Evolutionary conservation across 2,888 invertebrate genomes (phyloP).

Genomic region (Sympetrum striolatum): DNA sequence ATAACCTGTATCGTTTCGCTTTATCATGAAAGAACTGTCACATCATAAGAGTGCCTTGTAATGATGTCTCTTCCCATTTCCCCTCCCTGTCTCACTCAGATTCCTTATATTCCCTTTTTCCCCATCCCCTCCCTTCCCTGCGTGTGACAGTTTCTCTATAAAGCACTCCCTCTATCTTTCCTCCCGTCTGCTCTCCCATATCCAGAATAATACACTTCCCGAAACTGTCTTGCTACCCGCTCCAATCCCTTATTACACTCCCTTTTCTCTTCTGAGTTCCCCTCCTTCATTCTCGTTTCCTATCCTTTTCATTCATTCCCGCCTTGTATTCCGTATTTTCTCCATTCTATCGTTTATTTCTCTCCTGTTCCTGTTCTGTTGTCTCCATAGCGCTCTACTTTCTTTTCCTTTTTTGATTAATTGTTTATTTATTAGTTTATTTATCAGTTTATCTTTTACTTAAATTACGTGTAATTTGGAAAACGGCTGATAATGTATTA

Average conservation of each 20-base stretch:
- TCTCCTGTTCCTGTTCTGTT: neutral
- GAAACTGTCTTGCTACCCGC: neutral
- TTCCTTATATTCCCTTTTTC: neutral
- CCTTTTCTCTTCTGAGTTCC: neutral
- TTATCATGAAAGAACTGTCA: conserved; percentile 8
- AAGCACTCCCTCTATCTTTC: neutral
- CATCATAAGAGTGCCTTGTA: conserved; percentile 35
- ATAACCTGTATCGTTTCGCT: conserved; percentile 22
- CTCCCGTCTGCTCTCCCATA: neutral
- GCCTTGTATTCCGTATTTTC: neutral
- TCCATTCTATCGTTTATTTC: neutral
- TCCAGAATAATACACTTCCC: conserved; percentile 36
- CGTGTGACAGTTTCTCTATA: conserved; percentile 36
- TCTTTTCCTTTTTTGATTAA: neutral
- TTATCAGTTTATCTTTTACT: no score
- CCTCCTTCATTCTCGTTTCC: neutral
- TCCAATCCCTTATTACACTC: neutral
- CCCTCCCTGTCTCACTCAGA: neutral
- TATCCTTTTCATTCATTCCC: neutral
- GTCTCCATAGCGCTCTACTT: neutral
- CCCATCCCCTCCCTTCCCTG: neutral
- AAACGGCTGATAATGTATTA: no score
- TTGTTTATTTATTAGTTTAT: no score
- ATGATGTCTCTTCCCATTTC: conserved; percentile 4
- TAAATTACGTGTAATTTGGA: no score